phyloP scores from a whole-genome alignment of 2,888 invertebrate species.

The Thymelicus sylvestris region DNA sequence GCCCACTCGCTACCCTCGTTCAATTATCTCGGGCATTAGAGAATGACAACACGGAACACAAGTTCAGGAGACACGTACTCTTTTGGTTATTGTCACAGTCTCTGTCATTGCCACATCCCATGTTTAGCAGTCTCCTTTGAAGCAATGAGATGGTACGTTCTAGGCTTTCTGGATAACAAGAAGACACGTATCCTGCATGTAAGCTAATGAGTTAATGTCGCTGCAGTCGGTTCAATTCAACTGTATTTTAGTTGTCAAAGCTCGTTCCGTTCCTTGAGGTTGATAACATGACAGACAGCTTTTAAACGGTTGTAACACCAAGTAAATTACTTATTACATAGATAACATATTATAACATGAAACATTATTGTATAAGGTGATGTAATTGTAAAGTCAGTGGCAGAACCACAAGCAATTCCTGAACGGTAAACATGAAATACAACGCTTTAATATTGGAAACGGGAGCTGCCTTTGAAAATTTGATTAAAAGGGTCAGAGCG shows the following conservation, averaged over 20 bases:
- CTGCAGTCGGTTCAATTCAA: too few species aligned
- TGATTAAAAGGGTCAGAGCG: neutral
- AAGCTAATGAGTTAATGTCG: too few species aligned
- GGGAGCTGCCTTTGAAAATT: neutral
- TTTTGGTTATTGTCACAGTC: neutral
- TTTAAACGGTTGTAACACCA: too few species aligned
- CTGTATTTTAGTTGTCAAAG: too few species aligned
- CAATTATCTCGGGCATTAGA: constrained; percentile 2
- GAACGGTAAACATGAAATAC: neutral
- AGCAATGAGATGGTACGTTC: too few species aligned
- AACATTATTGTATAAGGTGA: neutral
- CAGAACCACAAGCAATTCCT: neutral
- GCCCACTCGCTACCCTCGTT: constrained; percentile 6
- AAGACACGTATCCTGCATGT: too few species aligned
- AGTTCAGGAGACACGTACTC: neutral
- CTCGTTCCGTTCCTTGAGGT: too few species aligned
- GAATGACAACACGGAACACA: neutral
- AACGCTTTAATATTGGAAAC: constrained; percentile 1
- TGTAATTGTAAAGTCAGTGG: neutral
- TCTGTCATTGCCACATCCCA: too few species aligned
- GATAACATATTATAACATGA: neutral
- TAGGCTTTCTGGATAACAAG: too few species aligned
- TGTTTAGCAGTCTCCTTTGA: too few species aligned
- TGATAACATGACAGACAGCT: too few species aligned
- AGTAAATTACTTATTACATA: too few species aligned